Conservation (phyloP, 1,140 invertebrate species). For the Manduca sexta region DNA sequence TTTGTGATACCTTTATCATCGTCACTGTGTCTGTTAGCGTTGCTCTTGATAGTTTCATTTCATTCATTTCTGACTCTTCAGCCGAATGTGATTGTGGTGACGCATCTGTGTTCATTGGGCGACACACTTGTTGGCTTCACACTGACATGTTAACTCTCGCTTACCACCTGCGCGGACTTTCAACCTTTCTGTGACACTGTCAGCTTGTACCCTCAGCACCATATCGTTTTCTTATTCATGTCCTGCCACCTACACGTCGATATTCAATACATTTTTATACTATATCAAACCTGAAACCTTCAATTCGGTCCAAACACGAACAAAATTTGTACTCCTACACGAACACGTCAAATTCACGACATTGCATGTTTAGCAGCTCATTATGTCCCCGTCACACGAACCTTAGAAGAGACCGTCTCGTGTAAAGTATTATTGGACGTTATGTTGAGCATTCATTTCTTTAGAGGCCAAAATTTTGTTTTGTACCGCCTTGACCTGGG, state of each 20-base stretch:
- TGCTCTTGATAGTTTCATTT: slow-evolving; percentile 70
- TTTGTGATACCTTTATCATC: slow-evolving; percentile 72
- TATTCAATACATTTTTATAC: slow-evolving; percentile 8
- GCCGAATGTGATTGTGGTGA: slow-evolving; percentile 61
- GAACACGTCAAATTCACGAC: slow-evolving; percentile 56
- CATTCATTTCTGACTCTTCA: slow-evolving; percentile 60
- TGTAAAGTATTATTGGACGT: slow-evolving; percentile 53
- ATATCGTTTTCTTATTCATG: slow-evolving; percentile 36
- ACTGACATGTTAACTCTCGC: slow-evolving; percentile 42
- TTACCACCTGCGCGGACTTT: slow-evolving; percentile 52
- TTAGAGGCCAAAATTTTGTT: slow-evolving; percentile 49
- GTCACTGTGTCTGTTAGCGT: slow-evolving; percentile 67
- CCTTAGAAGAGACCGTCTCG: slow-evolving; percentile 65
- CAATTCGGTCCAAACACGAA: slow-evolving; percentile 50
- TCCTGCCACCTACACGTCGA: slow-evolving; percentile 41
- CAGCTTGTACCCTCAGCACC: slow-evolving; percentile 58
- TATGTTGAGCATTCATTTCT: slow-evolving; percentile 51
- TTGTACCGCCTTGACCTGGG: slow-evolving; percentile 48
- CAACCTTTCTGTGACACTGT: slow-evolving; percentile 50
- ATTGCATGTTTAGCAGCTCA: slow-evolving; percentile 69
- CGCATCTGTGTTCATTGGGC: slow-evolving; percentile 43
- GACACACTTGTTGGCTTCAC: slow-evolving; percentile 48
- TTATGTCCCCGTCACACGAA: slow-evolving; percentile 64
- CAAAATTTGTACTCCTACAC: slow-evolving; percentile 18
- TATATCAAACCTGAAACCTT: slow-evolving; percentile 24